Evolutionary conservation across 2,888 invertebrate species (phyloP), one percentile per base, ranked within the genome.

Genomic region (Camponotus fellah): DNA sequence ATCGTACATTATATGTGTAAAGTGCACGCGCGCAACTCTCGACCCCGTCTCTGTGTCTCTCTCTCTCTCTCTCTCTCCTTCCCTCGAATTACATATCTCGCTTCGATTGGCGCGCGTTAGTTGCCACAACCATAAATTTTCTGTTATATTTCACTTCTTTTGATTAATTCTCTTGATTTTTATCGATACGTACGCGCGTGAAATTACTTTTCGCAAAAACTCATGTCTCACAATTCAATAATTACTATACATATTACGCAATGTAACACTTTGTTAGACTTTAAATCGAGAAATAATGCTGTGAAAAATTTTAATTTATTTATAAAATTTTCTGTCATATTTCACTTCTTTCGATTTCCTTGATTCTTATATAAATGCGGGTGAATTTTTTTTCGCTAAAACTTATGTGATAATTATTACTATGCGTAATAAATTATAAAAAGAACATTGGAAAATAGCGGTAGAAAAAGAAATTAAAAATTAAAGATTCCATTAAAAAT

Each of bases 71-170:
- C 40, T 40, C 10, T 40, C n/a, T 69, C 32, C 56, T 10, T 79
- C 21, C 60, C 58, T 10, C 46, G 12, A 56, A 43, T 32, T 21
- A 26, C n/a, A 32, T 66, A 49, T 69, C 34, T 60, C 34, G 58
- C 46, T 79, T 34, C 71, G 79, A 10, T 71, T 71, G 46, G 34
- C 32, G 58, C 40, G 58, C 43, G 14, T n/a, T 21, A 9, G 40
- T 58, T 79, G 56, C 77, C 56, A 69, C 72, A 71, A 46, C 46
- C 58, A 46, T 71, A 46, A 71, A 79, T 79, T 79, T 79, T 79
- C 72, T 60, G 34, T 79, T 60, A 60, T 72, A 72, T 79, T 71
- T 37, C 72, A 60, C 34, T 62, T 60, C 21, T 46, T 60, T 60
- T 58, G n/a, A 77, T 60, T 58, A 46, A 72, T 21, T 21, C 46